Conservation (phyloP, 2,888 invertebrate genomes). For the Liodrosophila aerea region DNA sequence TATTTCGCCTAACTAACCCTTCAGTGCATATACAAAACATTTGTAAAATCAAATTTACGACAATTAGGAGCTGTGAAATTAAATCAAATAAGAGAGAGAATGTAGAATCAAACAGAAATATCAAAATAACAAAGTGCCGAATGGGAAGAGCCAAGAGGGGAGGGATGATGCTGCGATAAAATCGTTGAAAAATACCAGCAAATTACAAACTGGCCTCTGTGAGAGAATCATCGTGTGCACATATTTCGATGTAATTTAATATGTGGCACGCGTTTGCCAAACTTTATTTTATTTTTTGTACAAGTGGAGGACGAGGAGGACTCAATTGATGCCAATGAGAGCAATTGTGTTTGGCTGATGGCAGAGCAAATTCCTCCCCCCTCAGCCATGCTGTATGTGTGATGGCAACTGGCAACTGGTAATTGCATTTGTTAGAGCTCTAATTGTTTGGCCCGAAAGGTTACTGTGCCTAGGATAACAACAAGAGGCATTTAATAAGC, state of each 20-base stretch:
- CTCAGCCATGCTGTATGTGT: no score
- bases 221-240: slow-evolving; percentile 55
- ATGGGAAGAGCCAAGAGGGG: slow-evolving; percentile 11
- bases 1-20: slow-evolving; percentile 7
- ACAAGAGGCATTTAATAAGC: slow-evolving; percentile 74
- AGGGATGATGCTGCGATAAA: slow-evolving; percentile 43
- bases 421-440: slow-evolving; percentile 75
- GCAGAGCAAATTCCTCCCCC: slow-evolving; percentile 21
- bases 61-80: slow-evolving; percentile 62
- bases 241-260: slow-evolving; percentile 79
- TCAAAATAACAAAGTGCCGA: slow-evolving; percentile 61
- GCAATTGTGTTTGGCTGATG: slow-evolving; percentile 58
- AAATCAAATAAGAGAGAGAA: slow-evolving; percentile 58
- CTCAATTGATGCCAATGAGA: slow-evolving; percentile 74
- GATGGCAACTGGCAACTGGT: slow-evolving; percentile 47
- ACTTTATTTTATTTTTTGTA: slow-evolving; percentile 50
- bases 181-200: slow-evolving; percentile 71
- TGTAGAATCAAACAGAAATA: slow-evolving; percentile 57
- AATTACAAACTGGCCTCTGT: slow-evolving; percentile 61
- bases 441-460: slow-evolving; percentile 70
- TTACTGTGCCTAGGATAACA: slow-evolving; percentile 67
- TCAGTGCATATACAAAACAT: slow-evolving; percentile 14
- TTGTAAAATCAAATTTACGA: slow-evolving; percentile 54
- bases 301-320: slow-evolving; percentile 44
- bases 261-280: slow-evolving; percentile 78